phyloP scores from a whole-genome alignment of 2,797 vertebrate genomes.

The Astyanax mexicanus region DNA sequence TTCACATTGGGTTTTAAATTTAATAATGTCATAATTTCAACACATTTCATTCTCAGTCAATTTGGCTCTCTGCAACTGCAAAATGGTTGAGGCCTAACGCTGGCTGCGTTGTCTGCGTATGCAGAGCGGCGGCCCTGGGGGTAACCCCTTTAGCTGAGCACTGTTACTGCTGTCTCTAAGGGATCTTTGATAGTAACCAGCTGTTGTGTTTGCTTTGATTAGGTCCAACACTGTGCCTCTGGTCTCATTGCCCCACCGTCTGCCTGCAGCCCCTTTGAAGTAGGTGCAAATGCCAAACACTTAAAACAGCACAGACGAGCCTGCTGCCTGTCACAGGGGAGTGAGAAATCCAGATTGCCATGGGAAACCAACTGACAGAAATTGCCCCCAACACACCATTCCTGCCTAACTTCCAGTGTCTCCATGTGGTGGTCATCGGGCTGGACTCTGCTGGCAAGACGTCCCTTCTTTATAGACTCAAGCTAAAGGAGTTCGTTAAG shows the following conservation, averaged over 20 bases:
- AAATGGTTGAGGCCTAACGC: too few relatives aligned
- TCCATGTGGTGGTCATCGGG: constrained; percentile 89
- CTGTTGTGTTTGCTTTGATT: constrained; percentile 69
- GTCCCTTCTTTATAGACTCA: constrained; percentile 88
- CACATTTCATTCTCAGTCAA: too few relatives aligned
- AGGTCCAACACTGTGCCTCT: constrained; percentile 62
- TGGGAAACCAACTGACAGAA: constrained; percentile 92
- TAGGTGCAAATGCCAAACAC: constrained; percentile 68
- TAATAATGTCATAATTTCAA: too few relatives aligned
- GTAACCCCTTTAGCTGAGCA: not conserved
- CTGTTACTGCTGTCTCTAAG: constrained; percentile 27
- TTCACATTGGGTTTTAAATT: too few relatives aligned
- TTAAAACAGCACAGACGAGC: constrained; percentile 62
- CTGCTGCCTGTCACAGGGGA: constrained; percentile 64
- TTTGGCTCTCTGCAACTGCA: too few relatives aligned
- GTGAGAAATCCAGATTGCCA: constrained; percentile 69
- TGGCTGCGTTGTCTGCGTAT: too few relatives aligned
- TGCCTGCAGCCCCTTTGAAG: constrained; percentile 59
- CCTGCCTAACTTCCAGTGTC: constrained; percentile 84
- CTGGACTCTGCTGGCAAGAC: constrained; percentile 89
- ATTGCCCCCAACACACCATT: constrained; percentile 84
- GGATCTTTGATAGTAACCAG: constrained; percentile 63
- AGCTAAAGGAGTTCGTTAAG: constrained; percentile 89
- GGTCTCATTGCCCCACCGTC: constrained; percentile 45
- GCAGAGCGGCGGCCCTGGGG: too few relatives aligned